Conservation (phyloP, 2,888 invertebrate genomes). For the Amphipoea lucens region DNA sequence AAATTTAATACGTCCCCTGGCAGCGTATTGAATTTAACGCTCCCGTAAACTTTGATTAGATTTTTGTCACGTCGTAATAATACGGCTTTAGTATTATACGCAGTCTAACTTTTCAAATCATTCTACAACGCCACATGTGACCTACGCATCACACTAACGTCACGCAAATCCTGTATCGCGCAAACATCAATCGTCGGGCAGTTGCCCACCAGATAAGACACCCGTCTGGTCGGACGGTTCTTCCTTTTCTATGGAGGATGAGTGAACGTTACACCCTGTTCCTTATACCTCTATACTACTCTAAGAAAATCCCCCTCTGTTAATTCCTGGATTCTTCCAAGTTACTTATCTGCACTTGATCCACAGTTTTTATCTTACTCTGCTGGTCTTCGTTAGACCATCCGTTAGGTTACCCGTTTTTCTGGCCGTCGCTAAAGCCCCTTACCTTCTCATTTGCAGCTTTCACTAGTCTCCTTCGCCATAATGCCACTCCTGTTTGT, state of each 20-base stretch:
- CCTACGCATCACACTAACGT: too few relatives aligned
- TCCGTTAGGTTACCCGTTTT: too few relatives aligned
- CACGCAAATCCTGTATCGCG: too few relatives aligned
- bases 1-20: not conserved
- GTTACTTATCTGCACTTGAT: not conserved
- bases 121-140: too few relatives aligned
- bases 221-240: too few relatives aligned
- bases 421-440: not conserved
- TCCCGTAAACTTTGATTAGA: conserved; percentile 20
- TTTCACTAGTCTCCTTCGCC: not conserved
- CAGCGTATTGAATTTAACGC: conserved; percentile 35
- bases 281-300: too few relatives aligned
- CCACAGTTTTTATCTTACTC: not conserved
- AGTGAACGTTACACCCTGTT: not conserved
- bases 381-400: not conserved
- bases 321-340: not conserved
- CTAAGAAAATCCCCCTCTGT: not conserved
- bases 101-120: not conserved
- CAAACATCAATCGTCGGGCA: too few relatives aligned
- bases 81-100: not conserved
- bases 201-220: too few relatives aligned
- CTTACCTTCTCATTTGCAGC: not conserved
- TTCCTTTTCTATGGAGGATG: too few relatives aligned
- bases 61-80: not conserved
- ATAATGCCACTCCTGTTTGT: not conserved